Base-by-base conservation (phyloP, 2,113 vertebrate genomes). In the Madoqua kirkii region DNA sequence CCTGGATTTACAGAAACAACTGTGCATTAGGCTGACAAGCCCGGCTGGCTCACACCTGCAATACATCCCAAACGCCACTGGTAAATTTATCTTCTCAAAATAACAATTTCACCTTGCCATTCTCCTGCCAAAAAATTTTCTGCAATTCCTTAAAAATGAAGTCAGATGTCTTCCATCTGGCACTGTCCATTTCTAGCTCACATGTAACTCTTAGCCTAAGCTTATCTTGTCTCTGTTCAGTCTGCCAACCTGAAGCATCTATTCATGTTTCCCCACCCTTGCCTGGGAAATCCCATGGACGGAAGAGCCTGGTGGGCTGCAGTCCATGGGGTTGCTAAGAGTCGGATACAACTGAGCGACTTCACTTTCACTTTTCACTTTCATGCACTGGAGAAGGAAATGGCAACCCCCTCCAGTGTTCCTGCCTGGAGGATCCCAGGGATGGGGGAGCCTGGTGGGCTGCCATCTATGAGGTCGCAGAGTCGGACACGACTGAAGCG, bases 301-400 rank as follows among this genome's bases (percentile, higher is more conserved):
- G 0, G 29, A 33, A 3, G 29, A 62, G 60, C 29, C 29, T 62
- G 29, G 29, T 31, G 29, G 60, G 60, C 60, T 62, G 60, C 60
- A 62, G 60, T 62, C 13, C 29, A 62, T 31, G 14, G 29, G 29
- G 60, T 62, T 6, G 6, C 29, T 62, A 62, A 31, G 60, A 62
- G 60, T 31, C 6, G 0, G 29, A 15, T 13, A 62, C 6, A 0
- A 62, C 60, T 62, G 29, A 62, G 29, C 0, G 2, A 62, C 60
- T 62, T 62, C 60, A 1, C 60, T 31, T 62, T 31, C 29, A 15
- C 29, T 62, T 62, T 62, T 62, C 29, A 62, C 12, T 62, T 31
- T 31, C 13, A 7, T 31, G 60, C 60, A 31, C 3, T 31, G 60
- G 13, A 62, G 13, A 62, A 31, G 60, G 60, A 62, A 62, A 62